Percentiles rank a stretch among this genome's conserved stretches.
Evolutionary conservation across 2,797 vertebrate genomes (phyloP).

Genomic region (Falco rusticolus): DNA sequence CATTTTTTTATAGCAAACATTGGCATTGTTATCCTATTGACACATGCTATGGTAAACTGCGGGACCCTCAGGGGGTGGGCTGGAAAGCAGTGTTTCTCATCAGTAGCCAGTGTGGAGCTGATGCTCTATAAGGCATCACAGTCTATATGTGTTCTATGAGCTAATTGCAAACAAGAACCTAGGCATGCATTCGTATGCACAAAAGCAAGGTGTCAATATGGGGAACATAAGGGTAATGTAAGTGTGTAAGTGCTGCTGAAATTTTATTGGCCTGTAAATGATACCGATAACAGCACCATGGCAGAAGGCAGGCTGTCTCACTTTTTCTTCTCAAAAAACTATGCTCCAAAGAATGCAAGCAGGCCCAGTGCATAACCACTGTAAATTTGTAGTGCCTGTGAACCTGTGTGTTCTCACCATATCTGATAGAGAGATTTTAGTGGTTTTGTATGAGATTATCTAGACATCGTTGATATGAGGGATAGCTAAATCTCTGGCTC

Average conservation of each 20-base stretch:
- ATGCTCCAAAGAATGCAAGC: neutral
- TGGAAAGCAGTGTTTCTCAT: neutral
- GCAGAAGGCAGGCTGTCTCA: neutral
- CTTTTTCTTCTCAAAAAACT: neutral
- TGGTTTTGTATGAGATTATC: neutral
- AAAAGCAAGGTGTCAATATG: accelerated
- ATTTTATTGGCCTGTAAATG: neutral
- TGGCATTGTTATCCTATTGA: neutral
- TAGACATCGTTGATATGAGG: neutral
- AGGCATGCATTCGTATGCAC: neutral
- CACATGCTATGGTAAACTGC: neutral
- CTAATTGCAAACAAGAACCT: neutral
- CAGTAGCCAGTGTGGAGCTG: neutral
- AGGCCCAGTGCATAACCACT: neutral
- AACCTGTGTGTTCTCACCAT: neutral
- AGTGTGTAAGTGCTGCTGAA: neutral
- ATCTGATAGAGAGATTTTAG: neutral
- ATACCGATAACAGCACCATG: neutral
- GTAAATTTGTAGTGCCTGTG: neutral
- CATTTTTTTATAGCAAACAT: neutral
- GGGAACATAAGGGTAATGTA: neutral
- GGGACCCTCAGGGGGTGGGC: neutral
- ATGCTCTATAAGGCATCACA: neutral
- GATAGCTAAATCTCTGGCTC: neutral
- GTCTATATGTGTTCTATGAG: neutral